Evolutionary conservation across 2,113 vertebrate species (phyloP), one percentile per base, ranked within the genome.

Genomic region (Pungitius pungitius): DNA sequence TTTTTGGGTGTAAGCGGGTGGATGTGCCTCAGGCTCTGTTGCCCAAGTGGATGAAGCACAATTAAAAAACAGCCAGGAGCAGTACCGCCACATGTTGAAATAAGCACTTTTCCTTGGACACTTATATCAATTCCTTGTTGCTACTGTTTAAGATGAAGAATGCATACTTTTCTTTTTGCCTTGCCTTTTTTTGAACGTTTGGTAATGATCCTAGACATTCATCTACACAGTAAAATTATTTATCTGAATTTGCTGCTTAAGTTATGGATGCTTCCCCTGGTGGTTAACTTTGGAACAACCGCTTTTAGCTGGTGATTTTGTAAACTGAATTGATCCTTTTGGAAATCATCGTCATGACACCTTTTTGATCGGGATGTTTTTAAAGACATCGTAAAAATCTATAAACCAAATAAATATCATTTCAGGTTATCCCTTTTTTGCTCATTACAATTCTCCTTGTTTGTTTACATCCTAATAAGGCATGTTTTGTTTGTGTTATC

Each of bases 41-140:
- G 63, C 85, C 52, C 70, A 77, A 78, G 88, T 88, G 92, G 87
- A 90, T 82, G 69, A 94, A 95, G 89, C 93, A 92, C 94, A 94
- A 92, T 90, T 94, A 87, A 80, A 47, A 47, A 91, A 89, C 89
- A 91, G 92, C 88, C 94, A 90, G 91, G 88, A 92, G 79, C 90
- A 91, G 92, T 88, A 92, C 88, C 85, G 88, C 92, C 91, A 42
- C 87, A 87, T 93, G 91, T 87, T 81, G 51, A 85, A 88, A 82
- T 75, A 78, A 86, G 85, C 89, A 91, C 87, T 92, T 93, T 90
- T 76, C 70, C 75, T 75, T 51, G 55, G 82, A 82, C 61, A 71
- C 67, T 78, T 80, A 63, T 83, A 79, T 71, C 58, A 64, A 2
- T 75, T 86, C 59, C 51, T 52, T 76, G 27, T 82, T 71, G 51